Base-by-base conservation (phyloP, 2,797 vertebrate species). In the Myripristis murdjan region DNA sequence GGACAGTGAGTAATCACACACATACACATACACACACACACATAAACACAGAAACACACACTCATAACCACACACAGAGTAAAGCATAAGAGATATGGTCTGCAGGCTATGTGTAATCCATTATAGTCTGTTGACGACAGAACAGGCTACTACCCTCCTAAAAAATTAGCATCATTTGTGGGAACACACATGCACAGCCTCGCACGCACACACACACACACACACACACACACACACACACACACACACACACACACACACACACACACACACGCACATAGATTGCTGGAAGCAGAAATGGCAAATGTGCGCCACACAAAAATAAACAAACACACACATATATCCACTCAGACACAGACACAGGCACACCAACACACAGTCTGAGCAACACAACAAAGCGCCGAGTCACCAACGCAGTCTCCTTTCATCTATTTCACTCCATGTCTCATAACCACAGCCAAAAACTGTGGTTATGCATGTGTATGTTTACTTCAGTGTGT, bases 101-200 rank as follows among this genome's bases (percentile, higher is more conserved):
- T 31, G 31, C 10, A 18, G 53, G 53, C 22, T 41, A 44, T 23
- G 23, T 26, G 37, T 22, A 26, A 43, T 59, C 37, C 37, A 43
- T 43, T 61, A 12, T 15, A 26, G 43, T 46, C 24, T 26, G 37
- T 59, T 22, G 24, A 24, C 15, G 26, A 15, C 22, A 44, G n/a
- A 47, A 39, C 37, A 47, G n/a, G 6, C 58, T 26, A 47, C 23
- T 48, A 23, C 48, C 58, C 26, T 33, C 6, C 11, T 33, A 26
- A 61, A 31, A 61, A 31, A 61, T 47, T 26, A 33, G 31, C 23
- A 22, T 16, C 58, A 61, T 44, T 61, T 61, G 48, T 44, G 24
- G 8, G 11, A 22, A n/a, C 23, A 41, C 39, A 57, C 7, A 44
- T 8, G 6, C 24, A 20, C 23, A 60, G 14, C 11, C 14, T 26